Percentiles rank a stretch among this genome's conserved stretches.
Evolutionary conservation across 2,888 invertebrate genomes (phyloP).

Genomic region (Andrena fulva): DNA sequence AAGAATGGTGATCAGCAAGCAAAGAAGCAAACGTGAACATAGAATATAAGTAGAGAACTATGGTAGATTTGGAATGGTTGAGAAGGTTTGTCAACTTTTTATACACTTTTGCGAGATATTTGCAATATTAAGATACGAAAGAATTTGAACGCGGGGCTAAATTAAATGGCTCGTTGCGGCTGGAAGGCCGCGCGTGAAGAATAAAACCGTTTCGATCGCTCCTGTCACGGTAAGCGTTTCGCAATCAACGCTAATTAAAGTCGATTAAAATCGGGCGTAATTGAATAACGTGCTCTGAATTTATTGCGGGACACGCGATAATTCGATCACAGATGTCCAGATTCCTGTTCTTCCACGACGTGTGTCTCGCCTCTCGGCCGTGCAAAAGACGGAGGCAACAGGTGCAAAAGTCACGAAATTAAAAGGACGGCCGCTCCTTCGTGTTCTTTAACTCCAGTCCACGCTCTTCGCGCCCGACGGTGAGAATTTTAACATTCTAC

Average conservation of each 20-base stretch:
- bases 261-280: conserved; percentile 55
- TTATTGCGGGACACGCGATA: conserved; percentile 55
- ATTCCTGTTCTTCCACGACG: conserved; percentile 20
- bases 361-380: conserved; percentile 19
- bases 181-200: neutral
- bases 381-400: conserved; percentile 51
- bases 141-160: neutral
- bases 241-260: conserved; percentile 58
- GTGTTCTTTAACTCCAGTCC: conserved; percentile 4
- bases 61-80: too few relatives aligned
- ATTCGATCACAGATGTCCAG: conserved; percentile 53
- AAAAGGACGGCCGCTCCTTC: conserved; percentile 43
- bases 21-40: too few relatives aligned
- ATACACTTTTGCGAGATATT: too few relatives aligned
- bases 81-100: too few relatives aligned
- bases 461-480: neutral
- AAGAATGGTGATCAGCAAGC: too few relatives aligned
- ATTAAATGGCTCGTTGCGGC: neutral
- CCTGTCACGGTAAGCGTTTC: conserved; percentile 50
- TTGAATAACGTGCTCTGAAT: conserved; percentile 54
- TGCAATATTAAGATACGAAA: neutral
- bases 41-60: too few relatives aligned
- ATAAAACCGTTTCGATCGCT: conserved; percentile 33
- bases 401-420: conserved; percentile 66
- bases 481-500: neutral